Conservation (phyloP, 1,140 invertebrate genomes). For the Bombus picipes region DNA sequence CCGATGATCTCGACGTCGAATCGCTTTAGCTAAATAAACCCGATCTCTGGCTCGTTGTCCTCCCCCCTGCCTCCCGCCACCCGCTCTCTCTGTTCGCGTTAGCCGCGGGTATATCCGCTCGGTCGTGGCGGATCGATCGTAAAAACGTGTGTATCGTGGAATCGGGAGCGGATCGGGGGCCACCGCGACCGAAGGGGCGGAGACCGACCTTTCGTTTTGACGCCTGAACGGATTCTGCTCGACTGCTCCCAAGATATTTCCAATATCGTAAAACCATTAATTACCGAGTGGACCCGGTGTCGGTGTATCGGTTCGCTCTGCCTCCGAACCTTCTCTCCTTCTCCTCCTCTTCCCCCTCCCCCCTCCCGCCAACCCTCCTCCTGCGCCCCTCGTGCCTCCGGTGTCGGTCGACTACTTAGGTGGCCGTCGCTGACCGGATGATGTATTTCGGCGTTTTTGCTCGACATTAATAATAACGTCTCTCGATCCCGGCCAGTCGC, state of each 20-base stretch:
- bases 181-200: constrained; percentile 35
- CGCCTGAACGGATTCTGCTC: constrained; percentile 65
- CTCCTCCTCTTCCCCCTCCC: constrained; percentile 6
- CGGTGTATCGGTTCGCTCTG: constrained; percentile 50
- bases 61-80: not conserved
- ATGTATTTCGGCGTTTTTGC: constrained; percentile 79
- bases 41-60: not conserved
- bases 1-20: constrained; percentile 42
- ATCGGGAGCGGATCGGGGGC: constrained; percentile 24
- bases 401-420: constrained; percentile 75
- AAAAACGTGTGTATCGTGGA: constrained; percentile 50
- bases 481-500: constrained; percentile 35
- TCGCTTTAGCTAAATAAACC: constrained; percentile 30
- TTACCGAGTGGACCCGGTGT: constrained; percentile 75
- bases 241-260: constrained; percentile 74
- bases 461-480: constrained; percentile 78
- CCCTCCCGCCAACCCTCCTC: constrained; percentile 22
- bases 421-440: constrained; percentile 77
- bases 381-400: not conserved
- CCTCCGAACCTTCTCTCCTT: constrained; percentile 66
- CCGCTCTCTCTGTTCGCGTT: no score
- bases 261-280: constrained; percentile 82
- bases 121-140: constrained; percentile 20
- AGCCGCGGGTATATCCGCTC: not conserved
- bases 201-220: constrained; percentile 59